A percentile compares a stretch with the other conserved stretches of the same genome.
Evolutionary conservation across 2,113 vertebrate species (phyloP).

Genomic region (Edolisoma coerulescens): DNA sequence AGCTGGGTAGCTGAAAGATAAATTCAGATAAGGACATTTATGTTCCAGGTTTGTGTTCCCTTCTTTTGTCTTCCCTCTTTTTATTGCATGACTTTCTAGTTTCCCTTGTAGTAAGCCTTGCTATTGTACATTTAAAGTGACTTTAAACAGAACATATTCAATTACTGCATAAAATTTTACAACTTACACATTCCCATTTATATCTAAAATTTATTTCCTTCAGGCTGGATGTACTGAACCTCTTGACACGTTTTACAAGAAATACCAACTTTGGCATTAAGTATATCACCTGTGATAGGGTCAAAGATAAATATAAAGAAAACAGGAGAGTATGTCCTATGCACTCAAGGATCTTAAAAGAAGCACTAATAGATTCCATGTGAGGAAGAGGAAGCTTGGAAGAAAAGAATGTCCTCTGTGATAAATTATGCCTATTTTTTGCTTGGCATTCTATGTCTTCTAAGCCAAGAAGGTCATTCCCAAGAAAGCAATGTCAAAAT

Average conservation of each 20-base stretch:
- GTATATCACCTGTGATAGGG: background rate
- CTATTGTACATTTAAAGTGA: background rate
- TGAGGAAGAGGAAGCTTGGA: background rate
- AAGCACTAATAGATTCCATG: background rate
- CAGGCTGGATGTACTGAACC: background rate
- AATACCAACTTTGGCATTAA: background rate
- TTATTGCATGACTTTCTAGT: background rate
- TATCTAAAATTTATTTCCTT: conserved; percentile 16
- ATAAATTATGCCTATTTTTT: background rate
- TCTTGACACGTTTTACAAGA: background rate
- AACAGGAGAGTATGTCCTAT: background rate
- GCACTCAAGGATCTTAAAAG: background rate
- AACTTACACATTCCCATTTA: background rate
- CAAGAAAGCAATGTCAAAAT: background rate
- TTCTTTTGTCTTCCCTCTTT: background rate
- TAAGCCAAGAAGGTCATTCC: background rate
- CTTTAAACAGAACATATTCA: conserved; percentile 15
- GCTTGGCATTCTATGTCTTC: background rate
- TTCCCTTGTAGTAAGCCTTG: background rate
- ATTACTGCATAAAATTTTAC: conserved; percentile 29
- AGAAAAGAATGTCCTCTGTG: background rate
- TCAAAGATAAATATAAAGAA: background rate
- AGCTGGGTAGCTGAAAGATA: background rate
- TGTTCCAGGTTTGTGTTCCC: background rate
- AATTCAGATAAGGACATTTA: background rate